Evolutionary conservation across 2,113 vertebrate species (phyloP).

Genomic region (Hydrolagus affinis): DNA sequence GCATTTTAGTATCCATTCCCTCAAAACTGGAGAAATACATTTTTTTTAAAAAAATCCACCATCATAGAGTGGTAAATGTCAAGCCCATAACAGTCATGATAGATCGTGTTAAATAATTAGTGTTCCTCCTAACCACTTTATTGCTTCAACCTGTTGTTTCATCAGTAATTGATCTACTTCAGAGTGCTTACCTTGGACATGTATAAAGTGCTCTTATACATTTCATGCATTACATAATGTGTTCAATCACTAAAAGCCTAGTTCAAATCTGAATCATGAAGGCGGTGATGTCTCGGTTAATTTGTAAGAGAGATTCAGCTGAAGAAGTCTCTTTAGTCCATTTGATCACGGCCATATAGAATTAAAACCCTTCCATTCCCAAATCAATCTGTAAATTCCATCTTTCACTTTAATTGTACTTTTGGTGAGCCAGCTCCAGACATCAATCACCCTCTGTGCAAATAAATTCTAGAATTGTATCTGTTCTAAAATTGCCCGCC

Average conservation of each 20-base stretch:
- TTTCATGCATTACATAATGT: background rate
- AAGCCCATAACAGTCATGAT: background rate
- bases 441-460: too few species aligned
- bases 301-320: too few species aligned
- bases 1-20: background rate
- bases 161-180: background rate
- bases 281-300: too few species aligned
- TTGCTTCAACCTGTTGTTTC: background rate
- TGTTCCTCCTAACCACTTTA: background rate
- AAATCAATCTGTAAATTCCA: too few species aligned
- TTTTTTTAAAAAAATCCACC: background rate
- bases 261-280: too few species aligned
- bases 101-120: background rate
- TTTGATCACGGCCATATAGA: too few species aligned
- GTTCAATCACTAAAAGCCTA: background rate
- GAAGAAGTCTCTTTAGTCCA: too few species aligned
- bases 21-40: background rate
- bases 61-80: background rate
- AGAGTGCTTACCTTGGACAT: background rate
- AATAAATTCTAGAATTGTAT: too few species aligned
- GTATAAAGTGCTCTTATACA: background rate
- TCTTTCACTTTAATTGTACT: too few species aligned
- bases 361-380: too few species aligned
- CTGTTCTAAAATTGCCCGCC: too few species aligned
- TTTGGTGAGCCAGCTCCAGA: too few species aligned